Percentiles rank a stretch among this genome's conserved stretches.
phyloP scores from a whole-genome alignment of 2,888 invertebrate genomes.

The Matsumyia berberina region DNA sequence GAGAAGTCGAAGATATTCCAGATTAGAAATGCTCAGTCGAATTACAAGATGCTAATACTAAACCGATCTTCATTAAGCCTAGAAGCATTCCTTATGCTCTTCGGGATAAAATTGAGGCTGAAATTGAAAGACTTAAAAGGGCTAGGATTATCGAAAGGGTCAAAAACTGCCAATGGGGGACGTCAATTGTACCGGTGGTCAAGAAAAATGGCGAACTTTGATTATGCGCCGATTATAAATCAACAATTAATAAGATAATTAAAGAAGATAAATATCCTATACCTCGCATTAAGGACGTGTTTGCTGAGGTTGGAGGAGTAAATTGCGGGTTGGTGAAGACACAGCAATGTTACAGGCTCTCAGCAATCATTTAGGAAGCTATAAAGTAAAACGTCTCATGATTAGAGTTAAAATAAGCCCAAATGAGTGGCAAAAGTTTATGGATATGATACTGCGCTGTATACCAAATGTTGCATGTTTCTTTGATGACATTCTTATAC shows the following conservation, averaged over 20 bases:
- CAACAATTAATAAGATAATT: slow-evolving; percentile 17
- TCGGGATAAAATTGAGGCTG: slow-evolving; percentile 3
- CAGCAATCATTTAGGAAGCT: slow-evolving; percentile 6
- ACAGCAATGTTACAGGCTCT: neutral
- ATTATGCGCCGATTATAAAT: slow-evolving; percentile 16
- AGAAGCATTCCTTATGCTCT: slow-evolving; percentile 9
- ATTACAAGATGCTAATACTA: neutral
- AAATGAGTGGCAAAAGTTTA: slow-evolving; percentile 11
- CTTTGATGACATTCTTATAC: slow-evolving; percentile 41
- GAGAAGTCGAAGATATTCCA: slow-evolving; percentile 10
- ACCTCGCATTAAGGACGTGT: slow-evolving; percentile 19
- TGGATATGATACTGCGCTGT: slow-evolving; percentile 5
- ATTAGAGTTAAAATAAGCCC: slow-evolving; percentile 5
- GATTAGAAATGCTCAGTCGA: neutral
- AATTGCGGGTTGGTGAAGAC: slow-evolving; percentile 6
- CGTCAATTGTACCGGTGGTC: slow-evolving; percentile 7
- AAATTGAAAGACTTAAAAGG: neutral
- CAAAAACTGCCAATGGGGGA: neutral
- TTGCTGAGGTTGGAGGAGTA: slow-evolving; percentile 24
- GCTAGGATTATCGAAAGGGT: neutral
- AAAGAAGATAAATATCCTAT: slow-evolving; percentile 29
- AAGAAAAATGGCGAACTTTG: slow-evolving; percentile 21
- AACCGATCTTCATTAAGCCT: neutral
- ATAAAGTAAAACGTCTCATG: slow-evolving; percentile 10
- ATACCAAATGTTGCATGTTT: slow-evolving; percentile 24